Conservation (phyloP, 2,113 vertebrate genomes). For the Bolborhynchus lineola region DNA sequence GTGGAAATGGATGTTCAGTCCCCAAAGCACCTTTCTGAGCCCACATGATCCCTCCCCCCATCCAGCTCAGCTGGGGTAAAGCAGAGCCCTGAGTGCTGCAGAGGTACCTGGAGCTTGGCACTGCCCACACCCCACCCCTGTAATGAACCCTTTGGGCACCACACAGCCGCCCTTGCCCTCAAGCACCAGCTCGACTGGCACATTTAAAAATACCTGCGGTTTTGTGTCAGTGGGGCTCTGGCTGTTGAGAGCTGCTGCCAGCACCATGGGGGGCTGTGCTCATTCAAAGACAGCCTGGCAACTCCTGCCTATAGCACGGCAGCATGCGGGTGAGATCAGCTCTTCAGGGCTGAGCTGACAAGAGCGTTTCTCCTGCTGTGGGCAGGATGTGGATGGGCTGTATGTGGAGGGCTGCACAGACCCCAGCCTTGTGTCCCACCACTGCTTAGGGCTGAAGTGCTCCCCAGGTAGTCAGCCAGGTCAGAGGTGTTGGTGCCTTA, state of each 20-base stretch:
- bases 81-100: not conserved
- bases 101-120: not conserved
- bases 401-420: accelerated
- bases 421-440: accelerated
- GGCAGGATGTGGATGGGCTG: not conserved
- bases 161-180: not conserved
- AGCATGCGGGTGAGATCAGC: accelerated
- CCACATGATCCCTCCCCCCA: not conserved
- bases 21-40: not conserved
- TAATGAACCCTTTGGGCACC: not conserved
- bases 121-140: not conserved
- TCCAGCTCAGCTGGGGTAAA: not conserved
- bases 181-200: not conserved
- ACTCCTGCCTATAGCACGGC: accelerated
- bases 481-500: not conserved
- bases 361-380: accelerated
- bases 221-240: accelerated
- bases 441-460: not conserved
- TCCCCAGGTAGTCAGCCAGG: accelerated
- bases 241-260: not conserved
- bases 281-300: not conserved
- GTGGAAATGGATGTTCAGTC: not conserved
- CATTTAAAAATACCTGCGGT: not conserved
- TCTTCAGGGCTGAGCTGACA: not conserved
- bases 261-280: accelerated